Conservation (phyloP, 2,888 invertebrate species). For the Achlya flavicornis region DNA sequence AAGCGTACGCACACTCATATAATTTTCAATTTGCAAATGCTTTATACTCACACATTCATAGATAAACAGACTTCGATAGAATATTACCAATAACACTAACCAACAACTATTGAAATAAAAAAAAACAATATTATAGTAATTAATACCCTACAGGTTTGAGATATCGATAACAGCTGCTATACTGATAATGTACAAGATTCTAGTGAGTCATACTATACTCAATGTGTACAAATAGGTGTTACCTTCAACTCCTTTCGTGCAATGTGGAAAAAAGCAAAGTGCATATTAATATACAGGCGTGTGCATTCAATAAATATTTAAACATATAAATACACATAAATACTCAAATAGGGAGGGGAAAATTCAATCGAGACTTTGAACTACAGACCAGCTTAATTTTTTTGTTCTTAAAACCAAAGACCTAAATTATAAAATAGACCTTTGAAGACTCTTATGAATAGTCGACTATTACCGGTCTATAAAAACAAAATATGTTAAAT, state of each 20-base stretch:
- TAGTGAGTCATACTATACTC: slow-evolving; percentile 21
- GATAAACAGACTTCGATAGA: background rate
- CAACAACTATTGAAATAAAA: no score
- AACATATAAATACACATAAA: background rate
- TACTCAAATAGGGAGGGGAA: no score
- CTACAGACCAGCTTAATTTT: no score
- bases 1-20: no score
- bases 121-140: background rate
- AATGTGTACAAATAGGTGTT: slow-evolving; percentile 33
- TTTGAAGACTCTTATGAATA: no score
- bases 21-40: no score
- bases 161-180: slow-evolving; percentile 24
- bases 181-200: slow-evolving; percentile 22
- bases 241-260: slow-evolving; percentile 79
- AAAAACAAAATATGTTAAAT: no score
- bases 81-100: background rate
- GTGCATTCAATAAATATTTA: slow-evolving; percentile 3
- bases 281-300: slow-evolving; percentile 59
- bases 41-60: no score
- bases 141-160: slow-evolving; percentile 16
- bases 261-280: slow-evolving; percentile 63
- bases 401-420: no score
- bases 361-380: no score
- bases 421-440: no score
- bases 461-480: no score